A percentile compares a stretch with the other conserved stretches of the same genome.
Conservation (phyloP, 2,113 vertebrate species). For the Nyctereutes procyonoides region DNA sequence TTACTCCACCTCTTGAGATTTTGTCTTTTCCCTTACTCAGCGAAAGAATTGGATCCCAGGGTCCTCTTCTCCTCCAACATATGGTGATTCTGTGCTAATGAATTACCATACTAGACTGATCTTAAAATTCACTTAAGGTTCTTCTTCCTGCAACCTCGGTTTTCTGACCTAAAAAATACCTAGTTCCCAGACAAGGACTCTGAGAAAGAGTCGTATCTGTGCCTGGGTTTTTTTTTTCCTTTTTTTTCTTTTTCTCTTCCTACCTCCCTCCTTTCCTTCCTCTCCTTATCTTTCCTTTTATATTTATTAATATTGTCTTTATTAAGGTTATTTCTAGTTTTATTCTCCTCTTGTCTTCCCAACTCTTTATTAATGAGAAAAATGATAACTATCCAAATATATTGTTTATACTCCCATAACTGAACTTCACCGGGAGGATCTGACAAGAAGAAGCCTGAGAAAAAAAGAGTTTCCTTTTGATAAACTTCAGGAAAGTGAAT, state of each 20-base stretch:
- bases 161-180: neutral
- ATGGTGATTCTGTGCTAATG: neutral
- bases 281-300: neutral
- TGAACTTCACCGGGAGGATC: neutral
- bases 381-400: neutral
- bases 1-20: neutral
- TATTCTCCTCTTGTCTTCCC: neutral
- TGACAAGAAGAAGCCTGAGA: neutral
- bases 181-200: neutral
- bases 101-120: neutral
- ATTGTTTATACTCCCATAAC: neutral
- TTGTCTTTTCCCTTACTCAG: neutral
- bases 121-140: slow-evolving; percentile 25
- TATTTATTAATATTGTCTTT: neutral
- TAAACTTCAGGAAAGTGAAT: neutral
- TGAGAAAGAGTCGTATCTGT: neutral
- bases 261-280: neutral
- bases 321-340: neutral
- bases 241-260: neutral
- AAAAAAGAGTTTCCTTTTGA: neutral
- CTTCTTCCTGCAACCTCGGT: neutral
- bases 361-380: neutral
- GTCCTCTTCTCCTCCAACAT: neutral
- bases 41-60: neutral
- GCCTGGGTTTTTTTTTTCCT: neutral